phyloP scores from a whole-genome alignment of 2,888 invertebrate species.

The Erebia ligea region DNA sequence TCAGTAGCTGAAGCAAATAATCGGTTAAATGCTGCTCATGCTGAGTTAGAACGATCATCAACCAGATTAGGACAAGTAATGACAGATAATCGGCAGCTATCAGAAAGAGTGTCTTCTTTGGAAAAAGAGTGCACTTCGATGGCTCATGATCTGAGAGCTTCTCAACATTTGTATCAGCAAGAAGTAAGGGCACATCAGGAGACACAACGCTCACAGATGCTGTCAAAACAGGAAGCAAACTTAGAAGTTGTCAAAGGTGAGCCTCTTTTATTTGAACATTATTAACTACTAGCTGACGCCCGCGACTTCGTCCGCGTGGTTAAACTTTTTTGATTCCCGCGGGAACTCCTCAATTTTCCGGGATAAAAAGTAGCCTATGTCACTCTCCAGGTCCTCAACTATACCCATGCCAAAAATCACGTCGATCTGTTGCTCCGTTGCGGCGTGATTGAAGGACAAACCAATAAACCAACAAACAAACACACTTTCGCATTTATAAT shows the following conservation, averaged over 20 bases:
- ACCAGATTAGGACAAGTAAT: conserved; percentile 85
- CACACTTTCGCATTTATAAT: too few relatives aligned
- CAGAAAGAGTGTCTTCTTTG: conserved; percentile 91
- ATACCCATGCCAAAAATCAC: too few relatives aligned
- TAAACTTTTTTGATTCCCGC: too few relatives aligned
- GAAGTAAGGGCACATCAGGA: conserved; percentile 95
- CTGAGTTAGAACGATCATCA: conserved; percentile 85
- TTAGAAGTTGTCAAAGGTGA: conserved; percentile 95
- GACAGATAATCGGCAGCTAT: conserved; percentile 90
- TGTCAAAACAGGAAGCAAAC: conserved; percentile 96
- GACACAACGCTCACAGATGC: conserved; percentile 91
- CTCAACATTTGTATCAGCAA: conserved; percentile 92
- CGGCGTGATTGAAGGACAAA: too few relatives aligned
- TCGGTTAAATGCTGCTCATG: conserved; percentile 84
- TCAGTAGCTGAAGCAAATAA: conserved; percentile 83
- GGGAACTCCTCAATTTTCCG: too few relatives aligned
- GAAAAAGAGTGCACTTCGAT: conserved; percentile 95
- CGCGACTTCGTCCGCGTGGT: too few relatives aligned
- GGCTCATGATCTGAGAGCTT: conserved; percentile 92
- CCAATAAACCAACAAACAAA: too few relatives aligned
- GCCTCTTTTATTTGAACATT: conserved; percentile 40
- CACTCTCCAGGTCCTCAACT: too few relatives aligned
- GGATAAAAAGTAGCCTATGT: too few relatives aligned
- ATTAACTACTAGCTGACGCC: too few relatives aligned
- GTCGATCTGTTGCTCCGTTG: too few relatives aligned